Base-by-base conservation (phyloP, 1,140 invertebrate genomes). In the Callitettix versicolor region DNA sequence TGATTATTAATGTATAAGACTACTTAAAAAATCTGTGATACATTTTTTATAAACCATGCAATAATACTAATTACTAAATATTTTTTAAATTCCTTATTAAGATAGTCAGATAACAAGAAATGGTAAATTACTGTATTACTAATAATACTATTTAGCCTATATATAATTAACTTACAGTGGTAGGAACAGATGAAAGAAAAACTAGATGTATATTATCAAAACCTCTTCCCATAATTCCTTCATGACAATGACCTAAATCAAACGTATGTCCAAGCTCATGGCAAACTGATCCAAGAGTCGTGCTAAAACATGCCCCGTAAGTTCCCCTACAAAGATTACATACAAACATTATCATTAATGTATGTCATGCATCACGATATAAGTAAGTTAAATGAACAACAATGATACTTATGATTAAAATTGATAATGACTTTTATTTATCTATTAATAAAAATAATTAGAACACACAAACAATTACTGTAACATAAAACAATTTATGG, bases 261-360 rank as follows among this genome's bases (percentile, higher is more conserved):
- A 97, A 94, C 1, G 88, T 92, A 68, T 97, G 94, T 12, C 91
- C 91, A 41, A 98, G 69, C 74, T 97, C 94, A 72, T 98, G 94
- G 24, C 93, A 81, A 6, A 91, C 84, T n/a, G 92, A 88, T 3
- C 94, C 94, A 26, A 98, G 70, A 15, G 88, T 91, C 11, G 92
- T 95, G 3, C 91, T 86, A 73, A 89, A 91, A 65, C 91, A 93
- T 21, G 88, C 89, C 51, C 90, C 91, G 61, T 82, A 78, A 1
- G 86, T 91, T 9, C 85, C 82, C 49, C 88, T 79, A 67, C n/a
- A 69, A 67, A 59, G 59, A 50, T 30, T 53, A 57, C 59, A 53
- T 36, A n/a, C n/a, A n/a, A n/a, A 53, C 36, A 30, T 30, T 18
- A 18, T 48, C 40, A 22, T 12, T 38, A 26, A 6, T 18, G 3